Evolutionary conservation across 2,113 vertebrate species (phyloP).

Genomic region (Emydura subglobosa): DNA sequence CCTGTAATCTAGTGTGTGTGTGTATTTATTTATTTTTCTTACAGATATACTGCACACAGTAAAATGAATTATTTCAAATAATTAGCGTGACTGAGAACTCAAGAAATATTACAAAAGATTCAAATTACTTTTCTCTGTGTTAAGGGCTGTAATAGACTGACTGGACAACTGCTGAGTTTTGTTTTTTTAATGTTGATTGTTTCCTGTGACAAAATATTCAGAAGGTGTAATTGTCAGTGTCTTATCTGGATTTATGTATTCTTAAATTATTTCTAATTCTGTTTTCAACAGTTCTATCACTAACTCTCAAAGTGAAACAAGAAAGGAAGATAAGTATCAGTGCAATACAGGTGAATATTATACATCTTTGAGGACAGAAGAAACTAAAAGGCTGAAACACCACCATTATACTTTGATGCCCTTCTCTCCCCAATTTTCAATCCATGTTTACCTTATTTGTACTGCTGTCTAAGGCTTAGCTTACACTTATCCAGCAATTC

Average conservation of each 20-base stretch:
- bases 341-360: not conserved
- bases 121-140: not conserved
- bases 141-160: not conserved
- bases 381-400: not conserved
- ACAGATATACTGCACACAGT: not conserved
- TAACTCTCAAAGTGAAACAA: not conserved
- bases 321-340: not conserved
- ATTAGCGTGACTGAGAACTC: not conserved
- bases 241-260: slow-evolving; percentile 17
- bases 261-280: slow-evolving; percentile 26
- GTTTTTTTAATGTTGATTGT: not conserved
- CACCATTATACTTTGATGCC: not conserved
- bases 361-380: not conserved
- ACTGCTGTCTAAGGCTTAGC: not conserved
- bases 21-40: not conserved
- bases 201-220: slow-evolving; percentile 2
- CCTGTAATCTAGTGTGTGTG: not conserved
- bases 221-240: not conserved
- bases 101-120: not conserved
- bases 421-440: not conserved
- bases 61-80: slow-evolving; percentile 8
- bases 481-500: too few relatives aligned
- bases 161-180: not conserved
- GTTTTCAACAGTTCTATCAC: slow-evolving; percentile 18
- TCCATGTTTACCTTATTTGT: not conserved